Evolutionary conservation across 2,888 invertebrate genomes (phyloP), one percentile per base, ranked within the genome.

Genomic region (Cerceris rybyensis): DNA sequence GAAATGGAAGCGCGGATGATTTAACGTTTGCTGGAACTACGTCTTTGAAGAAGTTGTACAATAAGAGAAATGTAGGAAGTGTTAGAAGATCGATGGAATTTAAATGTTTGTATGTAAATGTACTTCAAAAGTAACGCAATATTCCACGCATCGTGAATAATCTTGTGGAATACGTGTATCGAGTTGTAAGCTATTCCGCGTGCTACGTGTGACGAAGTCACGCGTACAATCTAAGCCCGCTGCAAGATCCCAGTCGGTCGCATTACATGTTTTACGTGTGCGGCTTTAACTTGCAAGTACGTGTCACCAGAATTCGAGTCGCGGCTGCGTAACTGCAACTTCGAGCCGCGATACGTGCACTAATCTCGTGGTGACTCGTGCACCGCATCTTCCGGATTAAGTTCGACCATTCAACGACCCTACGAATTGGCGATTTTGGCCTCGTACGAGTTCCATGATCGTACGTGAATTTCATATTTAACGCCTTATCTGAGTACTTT

Each of bases 221-320:
- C 58, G 49, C 58, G 16, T 28, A 7, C 28, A 7, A 28, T 16
- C 28, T 41, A 67, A 67, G 57, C 57, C 16, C 16, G 7, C 5
- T 14, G 55, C 39, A 7, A 57, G 39, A 5, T 9, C 14, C 46
- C 14, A 58, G 41, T 14, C 50, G 16, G 39, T 0, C 9, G 17
- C 17, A 17, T 16, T n/a, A 59, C 68, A 52, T 59, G 54, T 68
- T 59, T 68, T 68, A 68, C 68, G 68, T 68, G 68, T 68, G 41
- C 68, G 13, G 52, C 50, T 59, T 59, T 52, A 52, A 52, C 41
- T 55, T 41, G 50, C 46, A 11, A 11, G 11, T 66, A 43, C 42
- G 43, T 14, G 57, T 13, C n/a, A 16, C 7, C 39, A 46, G 57
- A 50, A 59, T 67, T 58, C 58, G 14, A 49, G 41, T 50, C 58